phyloP scores from a whole-genome alignment of 2,888 invertebrate species.

The Dorcus hopei region DNA sequence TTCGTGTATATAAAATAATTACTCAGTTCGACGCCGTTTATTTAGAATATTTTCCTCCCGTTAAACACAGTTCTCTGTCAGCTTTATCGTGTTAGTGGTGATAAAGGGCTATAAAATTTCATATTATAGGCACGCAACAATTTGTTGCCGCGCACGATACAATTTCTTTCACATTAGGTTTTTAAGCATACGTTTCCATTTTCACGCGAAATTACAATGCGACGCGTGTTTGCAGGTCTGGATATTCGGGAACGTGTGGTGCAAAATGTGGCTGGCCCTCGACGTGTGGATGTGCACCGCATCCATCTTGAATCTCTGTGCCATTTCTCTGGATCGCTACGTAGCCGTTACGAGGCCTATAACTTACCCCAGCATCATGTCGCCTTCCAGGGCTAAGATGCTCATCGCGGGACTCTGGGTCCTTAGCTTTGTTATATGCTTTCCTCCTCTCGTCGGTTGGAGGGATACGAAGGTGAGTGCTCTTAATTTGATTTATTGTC shows the following conservation, averaged over 20 bases:
- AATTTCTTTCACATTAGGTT: too few species aligned
- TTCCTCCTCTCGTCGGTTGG: constrained; percentile 94
- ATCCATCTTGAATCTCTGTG: constrained; percentile 93
- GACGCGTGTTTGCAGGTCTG: constrained; percentile 66
- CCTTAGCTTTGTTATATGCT: constrained; percentile 92
- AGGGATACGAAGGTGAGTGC: constrained; percentile 68
- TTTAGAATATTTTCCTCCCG: too few species aligned
- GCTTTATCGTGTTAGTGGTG: too few species aligned
- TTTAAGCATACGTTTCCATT: too few species aligned
- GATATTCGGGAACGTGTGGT: constrained; percentile 96
- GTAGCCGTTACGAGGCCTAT: constrained; percentile 96
- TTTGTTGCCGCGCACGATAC: too few species aligned
- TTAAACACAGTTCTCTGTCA: too few species aligned
- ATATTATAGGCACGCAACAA: too few species aligned
- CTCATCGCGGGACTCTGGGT: constrained; percentile 93
- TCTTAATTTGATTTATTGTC: too few species aligned
- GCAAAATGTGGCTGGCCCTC: constrained; percentile 93
- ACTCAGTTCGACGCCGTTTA: too few species aligned
- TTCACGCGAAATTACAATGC: too few species aligned
- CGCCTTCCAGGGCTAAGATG: constrained; percentile 77
- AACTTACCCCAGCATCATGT: constrained; percentile 91
- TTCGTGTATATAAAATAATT: too few species aligned
- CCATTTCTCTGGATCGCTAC: constrained; percentile 92
- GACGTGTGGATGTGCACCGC: constrained; percentile 99
- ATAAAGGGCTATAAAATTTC: too few species aligned